Base-by-base conservation (phyloP, 2,888 invertebrate genomes). In the Acleris literana region DNA sequence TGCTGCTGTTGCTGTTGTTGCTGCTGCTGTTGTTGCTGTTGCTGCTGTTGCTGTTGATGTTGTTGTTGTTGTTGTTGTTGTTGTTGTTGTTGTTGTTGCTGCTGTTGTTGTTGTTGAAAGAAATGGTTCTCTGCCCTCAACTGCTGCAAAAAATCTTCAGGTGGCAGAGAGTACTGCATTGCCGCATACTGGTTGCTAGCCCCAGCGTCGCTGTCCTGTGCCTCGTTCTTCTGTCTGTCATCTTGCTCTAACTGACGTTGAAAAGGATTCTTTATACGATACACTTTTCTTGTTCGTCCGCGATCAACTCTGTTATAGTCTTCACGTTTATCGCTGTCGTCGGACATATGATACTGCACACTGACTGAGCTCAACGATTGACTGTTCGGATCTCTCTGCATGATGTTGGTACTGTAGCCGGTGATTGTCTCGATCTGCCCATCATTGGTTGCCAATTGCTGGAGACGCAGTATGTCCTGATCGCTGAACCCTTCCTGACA, bases 101-200 rank as follows among this genome's bases (percentile, higher is more conserved):
- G 48, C 25, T 66, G 64, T 25, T 64, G 69, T 17, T 69, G 62
- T 43, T 69, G 69, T 58, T 70, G 71, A 39, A 62, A 84, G 71
- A 84, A 91, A 72, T 88, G 88, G 72, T 81, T 90, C 70, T 90
- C 89, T 68, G 85, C 85, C 70, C 87, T 86, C 78, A 92, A 82
- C 70, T 92, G 87, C 63, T 91, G 90, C 46, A 93, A 77, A 68
- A 92, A 93, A 49, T 91, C 90, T 65, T 93, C 92, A 11, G 93
- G 92, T 68, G 93, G 93, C 69, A 93, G 79, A 39, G 91, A 91
- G 76, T 92, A 93, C 80, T 92, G 91, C 78, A 91, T 77, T 49
- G 90, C 84, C 69, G 88, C 83, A 84, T 92, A 90, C 81, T 92
- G 92, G 81, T 91, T 92, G 84, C 92, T 93, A 80, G 92, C 88